phyloP scores from a whole-genome alignment of 2,113 vertebrate species.

The Pteronura brasiliensis region DNA sequence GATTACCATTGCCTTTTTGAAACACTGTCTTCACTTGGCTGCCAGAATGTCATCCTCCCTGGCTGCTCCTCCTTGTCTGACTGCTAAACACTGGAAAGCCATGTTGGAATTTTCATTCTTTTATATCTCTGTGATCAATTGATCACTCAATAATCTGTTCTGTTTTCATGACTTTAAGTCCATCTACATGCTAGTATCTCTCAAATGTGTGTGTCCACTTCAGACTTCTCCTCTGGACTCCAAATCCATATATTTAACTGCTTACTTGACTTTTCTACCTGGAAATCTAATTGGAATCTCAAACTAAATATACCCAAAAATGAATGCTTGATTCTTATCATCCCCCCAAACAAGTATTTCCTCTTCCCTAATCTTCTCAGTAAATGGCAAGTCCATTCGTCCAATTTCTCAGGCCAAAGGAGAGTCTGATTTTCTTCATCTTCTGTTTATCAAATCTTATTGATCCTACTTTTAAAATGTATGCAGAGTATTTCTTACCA shows the following conservation, averaged over 20 bases:
- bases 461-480: not conserved
- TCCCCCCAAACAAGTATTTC: not conserved
- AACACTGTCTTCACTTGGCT: not conserved
- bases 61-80: not conserved
- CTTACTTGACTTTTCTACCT: not conserved
- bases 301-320: not conserved
- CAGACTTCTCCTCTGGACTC: not conserved
- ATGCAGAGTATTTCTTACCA: not conserved
- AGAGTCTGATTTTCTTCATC: not conserved
- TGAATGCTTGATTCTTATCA: not conserved
- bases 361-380: not conserved
- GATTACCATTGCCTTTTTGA: not conserved
- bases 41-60: no score
- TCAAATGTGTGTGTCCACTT: not conserved
- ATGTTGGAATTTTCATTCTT: not conserved
- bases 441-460: not conserved
- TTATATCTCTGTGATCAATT: not conserved
- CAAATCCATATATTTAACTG: not conserved
- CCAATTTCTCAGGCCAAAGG: not conserved
- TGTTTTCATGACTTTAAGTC: not conserved
- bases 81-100: not conserved
- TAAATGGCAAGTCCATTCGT: not conserved
- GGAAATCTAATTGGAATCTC: constrained; percentile 20
- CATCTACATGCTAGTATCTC: not conserved
- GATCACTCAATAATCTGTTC: not conserved